Evolutionary conservation across 2,888 invertebrate genomes (phyloP).

Genomic region (Idaea biselata): DNA sequence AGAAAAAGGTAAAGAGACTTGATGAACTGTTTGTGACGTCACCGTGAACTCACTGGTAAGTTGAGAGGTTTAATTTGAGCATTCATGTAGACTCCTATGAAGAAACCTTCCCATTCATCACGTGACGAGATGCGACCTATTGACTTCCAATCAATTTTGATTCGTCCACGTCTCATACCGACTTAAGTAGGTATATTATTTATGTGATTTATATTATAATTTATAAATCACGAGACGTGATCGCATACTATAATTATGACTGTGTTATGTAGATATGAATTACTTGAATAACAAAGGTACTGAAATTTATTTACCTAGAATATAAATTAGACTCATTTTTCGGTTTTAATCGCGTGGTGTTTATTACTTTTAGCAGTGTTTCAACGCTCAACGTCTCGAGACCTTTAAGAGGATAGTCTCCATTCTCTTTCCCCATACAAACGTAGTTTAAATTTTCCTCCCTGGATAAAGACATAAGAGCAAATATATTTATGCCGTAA

Average conservation of each 20-base stretch:
- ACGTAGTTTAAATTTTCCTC: no score
- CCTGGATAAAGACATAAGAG: no score
- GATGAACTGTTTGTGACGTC: not conserved
- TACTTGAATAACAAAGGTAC: not conserved
- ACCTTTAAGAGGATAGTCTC: no score
- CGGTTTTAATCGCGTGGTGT: no score
- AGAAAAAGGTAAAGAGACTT: not conserved
- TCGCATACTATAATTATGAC: slow-evolving; percentile 7
- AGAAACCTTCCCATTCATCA: slow-evolving; percentile 42
- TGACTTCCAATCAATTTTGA: slow-evolving; percentile 55
- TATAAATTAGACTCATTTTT: no score
- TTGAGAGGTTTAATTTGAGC: slow-evolving; percentile 35
- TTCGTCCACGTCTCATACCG: slow-evolving; percentile 34
- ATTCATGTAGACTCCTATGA: slow-evolving; percentile 34
- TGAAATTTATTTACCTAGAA: not conserved
- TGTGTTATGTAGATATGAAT: not conserved
- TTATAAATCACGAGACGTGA: slow-evolving; percentile 12
- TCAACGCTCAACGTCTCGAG: no score
- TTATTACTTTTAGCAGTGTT: no score
- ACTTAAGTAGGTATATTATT: slow-evolving; percentile 11
- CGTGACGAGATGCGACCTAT: slow-evolving; percentile 50
- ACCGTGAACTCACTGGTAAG: slow-evolving; percentile 10
- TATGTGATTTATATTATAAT: not conserved
- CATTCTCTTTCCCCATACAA: no score
- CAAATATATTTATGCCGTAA: no score